Evolutionary conservation across 2,113 vertebrate species (phyloP).

Genomic region (Pollachius pollachius): DNA sequence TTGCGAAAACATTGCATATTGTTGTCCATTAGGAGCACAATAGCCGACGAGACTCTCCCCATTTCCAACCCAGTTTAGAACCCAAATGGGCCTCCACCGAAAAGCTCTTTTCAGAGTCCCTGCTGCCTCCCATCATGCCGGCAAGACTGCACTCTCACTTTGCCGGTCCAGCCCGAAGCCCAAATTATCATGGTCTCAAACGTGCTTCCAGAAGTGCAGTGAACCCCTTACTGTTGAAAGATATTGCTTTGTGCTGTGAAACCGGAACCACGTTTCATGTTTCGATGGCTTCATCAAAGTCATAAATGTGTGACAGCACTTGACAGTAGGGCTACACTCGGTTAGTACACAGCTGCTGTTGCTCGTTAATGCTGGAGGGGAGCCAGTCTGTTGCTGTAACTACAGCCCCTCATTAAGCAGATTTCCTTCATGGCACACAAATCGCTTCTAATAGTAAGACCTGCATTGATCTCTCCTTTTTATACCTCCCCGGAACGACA

Average conservation of each 20-base stretch:
- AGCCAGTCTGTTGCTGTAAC: background rate
- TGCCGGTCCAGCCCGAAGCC: background rate
- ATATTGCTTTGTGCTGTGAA: background rate
- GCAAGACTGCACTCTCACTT: no score
- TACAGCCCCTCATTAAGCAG: background rate
- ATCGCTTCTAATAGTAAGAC: no score
- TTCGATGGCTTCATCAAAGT: no score
- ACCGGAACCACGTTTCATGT: slow-evolving; percentile 7
- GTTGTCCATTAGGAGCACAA: slow-evolving; percentile 47
- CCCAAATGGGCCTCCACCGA: slow-evolving; percentile 21
- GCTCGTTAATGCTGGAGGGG: slow-evolving; percentile 3
- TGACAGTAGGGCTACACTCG: no score
- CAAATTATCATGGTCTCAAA: slow-evolving; percentile 2
- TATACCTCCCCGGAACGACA: no score
- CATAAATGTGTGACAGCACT: no score
- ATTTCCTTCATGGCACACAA: no score
- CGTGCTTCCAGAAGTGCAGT: slow-evolving; percentile 3
- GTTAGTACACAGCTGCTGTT: slow-evolving; percentile 4
- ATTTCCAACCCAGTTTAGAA: slow-evolving; percentile 10
- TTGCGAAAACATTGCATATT: slow-evolving; percentile 50
- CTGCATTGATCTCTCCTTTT: no score
- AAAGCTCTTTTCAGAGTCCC: slow-evolving; percentile 35
- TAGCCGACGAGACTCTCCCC: slow-evolving; percentile 21
- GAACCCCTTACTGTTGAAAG: slow-evolving; percentile 17
- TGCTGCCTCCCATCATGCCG: slow-evolving; percentile 5